phyloP scores from a whole-genome alignment of 2,888 invertebrate species.

The Taenaris catops region DNA sequence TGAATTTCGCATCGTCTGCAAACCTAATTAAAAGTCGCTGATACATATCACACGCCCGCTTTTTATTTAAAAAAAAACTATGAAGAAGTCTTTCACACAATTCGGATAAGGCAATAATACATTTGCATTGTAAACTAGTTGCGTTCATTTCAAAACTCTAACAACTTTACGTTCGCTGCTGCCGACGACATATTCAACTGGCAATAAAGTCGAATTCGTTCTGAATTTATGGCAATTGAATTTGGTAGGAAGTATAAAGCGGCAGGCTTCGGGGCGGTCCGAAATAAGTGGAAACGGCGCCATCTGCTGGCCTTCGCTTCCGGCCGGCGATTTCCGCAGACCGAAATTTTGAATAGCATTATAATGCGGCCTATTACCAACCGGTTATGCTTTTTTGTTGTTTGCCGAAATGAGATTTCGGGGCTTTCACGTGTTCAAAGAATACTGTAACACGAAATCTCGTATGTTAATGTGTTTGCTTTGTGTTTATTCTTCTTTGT shows the following conservation, averaged over 20 bases:
- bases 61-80: conserved; percentile 24
- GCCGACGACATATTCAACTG: conserved; percentile 17
- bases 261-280: conserved; percentile 65
- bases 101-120: conserved; percentile 30
- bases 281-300: conserved; percentile 69
- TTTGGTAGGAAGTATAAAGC: conserved; percentile 39
- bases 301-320: conserved; percentile 60
- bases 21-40: conserved; percentile 4
- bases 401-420: conserved; percentile 14
- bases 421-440: conserved; percentile 3
- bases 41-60: neutral
- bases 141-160: conserved; percentile 53
- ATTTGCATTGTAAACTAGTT: conserved; percentile 57
- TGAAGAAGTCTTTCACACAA: conserved; percentile 37
- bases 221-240: neutral
- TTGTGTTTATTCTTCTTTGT: neutral
- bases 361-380: conserved; percentile 56
- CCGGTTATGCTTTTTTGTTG: conserved; percentile 19
- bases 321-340: conserved; percentile 52
- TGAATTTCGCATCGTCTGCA: neutral
- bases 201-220: conserved; percentile 29
- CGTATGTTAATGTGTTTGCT: neutral
- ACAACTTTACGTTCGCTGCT: conserved; percentile 29
- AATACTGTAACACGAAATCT: neutral
- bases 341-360: conserved; percentile 60